phyloP scores from a whole-genome alignment of 1,140 invertebrate genomes.

The Euwallacea similis region DNA sequence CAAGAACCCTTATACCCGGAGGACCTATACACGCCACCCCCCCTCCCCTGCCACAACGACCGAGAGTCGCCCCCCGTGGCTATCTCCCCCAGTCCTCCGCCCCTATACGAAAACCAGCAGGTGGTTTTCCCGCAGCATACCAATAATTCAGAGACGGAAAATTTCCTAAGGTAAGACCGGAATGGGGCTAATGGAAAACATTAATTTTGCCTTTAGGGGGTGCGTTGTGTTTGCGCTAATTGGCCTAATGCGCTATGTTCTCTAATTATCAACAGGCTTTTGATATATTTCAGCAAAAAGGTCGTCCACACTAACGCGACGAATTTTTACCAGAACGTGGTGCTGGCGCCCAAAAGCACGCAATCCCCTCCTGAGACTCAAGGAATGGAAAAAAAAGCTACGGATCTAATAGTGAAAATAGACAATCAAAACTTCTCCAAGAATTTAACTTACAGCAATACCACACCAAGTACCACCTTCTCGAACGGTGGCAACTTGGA shows the following conservation, averaged over 20 bases:
- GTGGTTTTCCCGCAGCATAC: slow-evolving; percentile 18
- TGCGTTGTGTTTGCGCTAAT: no score
- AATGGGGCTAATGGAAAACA: neutral
- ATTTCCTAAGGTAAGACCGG: slow-evolving; percentile 25
- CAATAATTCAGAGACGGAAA: slow-evolving; percentile 7
- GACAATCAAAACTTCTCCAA: slow-evolving; percentile 48
- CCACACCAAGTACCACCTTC: slow-evolving; percentile 48
- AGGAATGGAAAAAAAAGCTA: slow-evolving; percentile 43
- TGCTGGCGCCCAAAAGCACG: slow-evolving; percentile 40
- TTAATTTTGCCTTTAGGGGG: neutral
- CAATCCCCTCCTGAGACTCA: slow-evolving; percentile 20
- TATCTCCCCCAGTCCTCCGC: slow-evolving; percentile 25
- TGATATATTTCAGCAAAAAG: slow-evolving; percentile 39
- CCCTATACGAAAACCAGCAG: slow-evolving; percentile 31
- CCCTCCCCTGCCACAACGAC: slow-evolving; percentile 10
- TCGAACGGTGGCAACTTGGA: slow-evolving; percentile 56
- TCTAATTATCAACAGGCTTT: slow-evolving; percentile 5
- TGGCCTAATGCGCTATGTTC: no score
- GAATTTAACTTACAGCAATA: slow-evolving; percentile 35
- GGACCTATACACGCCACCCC: slow-evolving; percentile 26
- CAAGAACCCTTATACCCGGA: slow-evolving; percentile 29
- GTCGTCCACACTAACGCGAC: slow-evolving; percentile 40
- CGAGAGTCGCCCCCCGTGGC: slow-evolving; percentile 23
- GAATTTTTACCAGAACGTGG: slow-evolving; percentile 46
- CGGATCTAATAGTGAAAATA: slow-evolving; percentile 50